These are phyloP conservation scores for Acrobeloides nanus DNA, from an alignment of 2,888 invertebrate species.

Conservation along the genomic window DNA sequence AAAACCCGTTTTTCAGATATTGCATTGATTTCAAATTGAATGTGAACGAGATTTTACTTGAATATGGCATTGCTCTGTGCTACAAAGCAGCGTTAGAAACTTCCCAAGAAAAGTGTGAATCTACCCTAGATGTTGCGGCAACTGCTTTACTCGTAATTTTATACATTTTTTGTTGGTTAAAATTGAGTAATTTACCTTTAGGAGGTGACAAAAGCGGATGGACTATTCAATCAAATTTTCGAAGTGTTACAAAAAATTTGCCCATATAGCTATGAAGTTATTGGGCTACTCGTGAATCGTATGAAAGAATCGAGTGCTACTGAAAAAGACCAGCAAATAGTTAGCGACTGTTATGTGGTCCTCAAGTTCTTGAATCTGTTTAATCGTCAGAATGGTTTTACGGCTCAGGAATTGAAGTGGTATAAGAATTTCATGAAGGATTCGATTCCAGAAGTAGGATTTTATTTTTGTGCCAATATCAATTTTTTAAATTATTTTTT, in stretches of 20 bases:
- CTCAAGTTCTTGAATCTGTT: slow-evolving; percentile 6
- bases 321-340: neutral
- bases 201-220: slow-evolving; percentile 2
- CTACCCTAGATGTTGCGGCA: too few relatives aligned
- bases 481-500: neutral
- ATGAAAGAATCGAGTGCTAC: slow-evolving; percentile 10
- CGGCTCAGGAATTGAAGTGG: slow-evolving; percentile 8
- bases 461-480: neutral
- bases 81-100: too few relatives aligned
- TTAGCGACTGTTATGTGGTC: too few relatives aligned
- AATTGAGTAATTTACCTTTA: too few relatives aligned
- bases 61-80: too few relatives aligned
- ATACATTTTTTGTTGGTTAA: too few relatives aligned
- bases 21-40: too few relatives aligned
- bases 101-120: too few relatives aligned
- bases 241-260: slow-evolving; percentile 22
- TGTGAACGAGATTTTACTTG: too few relatives aligned
- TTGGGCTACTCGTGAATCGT: slow-evolving; percentile 13
- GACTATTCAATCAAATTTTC: slow-evolving; percentile 10
- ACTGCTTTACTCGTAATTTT: too few relatives aligned
- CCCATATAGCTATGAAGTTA: slow-evolving; percentile 34
- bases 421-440: neutral
- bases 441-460: neutral
- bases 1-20: too few relatives aligned
- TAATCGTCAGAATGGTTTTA: slow-evolving; percentile 8